A percentile compares a stretch with the other conserved stretches of the same genome.
Evolutionary conservation across 2,797 vertebrate genomes (phyloP).

Genomic region (Alfaro cultratus): DNA sequence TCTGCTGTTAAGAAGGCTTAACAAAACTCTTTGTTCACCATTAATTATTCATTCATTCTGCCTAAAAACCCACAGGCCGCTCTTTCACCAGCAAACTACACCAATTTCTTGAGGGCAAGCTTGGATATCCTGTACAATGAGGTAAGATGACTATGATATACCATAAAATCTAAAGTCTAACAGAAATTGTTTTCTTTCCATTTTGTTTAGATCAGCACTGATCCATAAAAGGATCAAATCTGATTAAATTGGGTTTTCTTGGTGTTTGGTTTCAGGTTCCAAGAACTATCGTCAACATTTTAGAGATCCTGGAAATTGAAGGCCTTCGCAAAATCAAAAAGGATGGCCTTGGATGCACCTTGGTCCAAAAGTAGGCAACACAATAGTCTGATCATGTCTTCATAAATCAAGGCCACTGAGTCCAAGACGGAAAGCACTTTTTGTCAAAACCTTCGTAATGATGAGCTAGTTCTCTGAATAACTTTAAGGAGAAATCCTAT

Average conservation of each 20-base stretch:
- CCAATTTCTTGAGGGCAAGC: slow-evolving; percentile 79
- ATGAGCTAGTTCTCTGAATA: not conserved
- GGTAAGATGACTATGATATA: slow-evolving; percentile 70
- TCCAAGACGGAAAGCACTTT: not conserved
- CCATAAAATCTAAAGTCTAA: not conserved
- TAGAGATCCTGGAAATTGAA: slow-evolving; percentile 86
- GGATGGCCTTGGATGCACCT: slow-evolving; percentile 74
- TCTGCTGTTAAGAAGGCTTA: not conserved
- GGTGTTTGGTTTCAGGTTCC: slow-evolving; percentile 82
- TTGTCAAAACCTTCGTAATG: slow-evolving; percentile 9
- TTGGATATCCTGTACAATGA: slow-evolving; percentile 86
- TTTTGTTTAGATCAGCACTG: not conserved
- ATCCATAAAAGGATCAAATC: not conserved
- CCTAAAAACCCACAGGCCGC: slow-evolving; percentile 72
- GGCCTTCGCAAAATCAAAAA: slow-evolving; percentile 80
- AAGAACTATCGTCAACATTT: slow-evolving; percentile 85
- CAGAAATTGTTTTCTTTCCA: not conserved
- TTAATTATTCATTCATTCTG: slow-evolving; percentile 15
- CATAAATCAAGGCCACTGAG: slow-evolving; percentile 14
- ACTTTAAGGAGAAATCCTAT: not conserved
- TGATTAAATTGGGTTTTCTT: not conserved
- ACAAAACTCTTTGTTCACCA: not conserved
- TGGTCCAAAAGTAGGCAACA: slow-evolving; percentile 79
- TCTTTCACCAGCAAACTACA: slow-evolving; percentile 80
- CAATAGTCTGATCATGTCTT: slow-evolving; percentile 20